These are phyloP conservation scores for Drosophila merina DNA, from an alignment of 2,888 invertebrate species.

Conservation along the genomic window DNA sequence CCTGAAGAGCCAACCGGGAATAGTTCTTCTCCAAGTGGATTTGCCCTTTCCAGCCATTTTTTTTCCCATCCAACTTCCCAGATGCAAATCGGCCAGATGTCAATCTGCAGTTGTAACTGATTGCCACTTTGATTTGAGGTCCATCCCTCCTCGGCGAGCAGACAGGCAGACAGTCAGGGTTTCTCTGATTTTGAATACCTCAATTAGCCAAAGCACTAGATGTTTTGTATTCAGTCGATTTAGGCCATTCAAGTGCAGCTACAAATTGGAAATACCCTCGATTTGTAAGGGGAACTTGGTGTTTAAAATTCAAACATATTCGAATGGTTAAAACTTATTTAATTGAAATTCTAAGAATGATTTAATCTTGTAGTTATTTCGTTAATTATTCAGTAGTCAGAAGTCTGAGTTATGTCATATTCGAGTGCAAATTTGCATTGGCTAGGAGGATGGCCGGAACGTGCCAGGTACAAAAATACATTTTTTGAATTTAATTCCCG, in stretches of 20 bases:
- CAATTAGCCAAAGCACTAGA: not conserved
- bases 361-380: not conserved
- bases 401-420: slow-evolving; percentile 27
- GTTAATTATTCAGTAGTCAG: not conserved
- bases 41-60: slow-evolving; percentile 16
- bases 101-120: slow-evolving; percentile 70
- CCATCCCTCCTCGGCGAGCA: not conserved
- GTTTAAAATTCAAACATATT: not conserved
- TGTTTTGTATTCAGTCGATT: not conserved
- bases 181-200: slow-evolving; percentile 1
- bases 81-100: slow-evolving; percentile 74
- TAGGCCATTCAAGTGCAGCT: slow-evolving; percentile 3
- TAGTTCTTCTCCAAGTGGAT: slow-evolving; percentile 52
- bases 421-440: slow-evolving; percentile 51
- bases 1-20: slow-evolving; percentile 69
- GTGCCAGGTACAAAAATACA: slow-evolving; percentile 24
- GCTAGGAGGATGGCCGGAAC: slow-evolving; percentile 25
- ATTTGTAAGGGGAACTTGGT: not conserved
- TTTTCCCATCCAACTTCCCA: slow-evolving; percentile 19
- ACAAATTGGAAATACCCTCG: not conserved
- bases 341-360: not conserved
- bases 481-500: slow-evolving; percentile 26
- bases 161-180: not conserved
- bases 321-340: no score
- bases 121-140: slow-evolving; percentile 51